These are phyloP conservation scores for Onychorhynchus coronatus DNA, from an alignment of 2,113 vertebrate genomes.

Conservation along the genomic window DNA sequence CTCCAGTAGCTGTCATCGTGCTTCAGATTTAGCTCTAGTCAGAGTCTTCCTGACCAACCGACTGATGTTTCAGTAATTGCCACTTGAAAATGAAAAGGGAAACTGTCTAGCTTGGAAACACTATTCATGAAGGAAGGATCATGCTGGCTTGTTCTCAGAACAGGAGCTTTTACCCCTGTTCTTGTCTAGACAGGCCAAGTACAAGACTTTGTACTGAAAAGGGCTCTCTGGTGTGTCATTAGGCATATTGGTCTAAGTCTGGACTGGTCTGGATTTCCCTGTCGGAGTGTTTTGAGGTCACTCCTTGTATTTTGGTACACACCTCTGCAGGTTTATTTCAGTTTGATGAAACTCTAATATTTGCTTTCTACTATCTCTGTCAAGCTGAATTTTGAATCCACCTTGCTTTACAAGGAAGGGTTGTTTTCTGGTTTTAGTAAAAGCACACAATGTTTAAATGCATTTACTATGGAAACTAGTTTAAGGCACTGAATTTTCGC, in stretches of 20 bases:
- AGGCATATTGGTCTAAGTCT: constrained; percentile 27
- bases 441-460: not conserved
- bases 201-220: constrained; percentile 69
- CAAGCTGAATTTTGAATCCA: not conserved
- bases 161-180: constrained; percentile 15
- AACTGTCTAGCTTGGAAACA: constrained; percentile 29
- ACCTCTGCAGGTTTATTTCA: not conserved
- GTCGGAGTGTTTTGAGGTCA: not conserved
- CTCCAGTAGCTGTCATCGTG: not conserved
- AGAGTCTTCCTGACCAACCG: constrained; percentile 37
- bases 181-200: constrained; percentile 74
- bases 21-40: constrained; percentile 16
- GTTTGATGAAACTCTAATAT: not conserved
- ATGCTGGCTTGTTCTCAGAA: constrained; percentile 70
- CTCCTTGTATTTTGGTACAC: not conserved
- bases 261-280: constrained; percentile 17
- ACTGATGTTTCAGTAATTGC: constrained; percentile 72
- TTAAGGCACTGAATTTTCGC: not conserved
- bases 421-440: not conserved
- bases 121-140: constrained; percentile 67
- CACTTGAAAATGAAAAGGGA: constrained; percentile 67
- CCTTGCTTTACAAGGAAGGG: not conserved
- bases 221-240: constrained; percentile 67
- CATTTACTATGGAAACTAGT: not conserved
- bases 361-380: not conserved